Evolutionary conservation across 2,113 vertebrate genomes (phyloP).

Genomic region (Phrynocephalus versicolor): DNA sequence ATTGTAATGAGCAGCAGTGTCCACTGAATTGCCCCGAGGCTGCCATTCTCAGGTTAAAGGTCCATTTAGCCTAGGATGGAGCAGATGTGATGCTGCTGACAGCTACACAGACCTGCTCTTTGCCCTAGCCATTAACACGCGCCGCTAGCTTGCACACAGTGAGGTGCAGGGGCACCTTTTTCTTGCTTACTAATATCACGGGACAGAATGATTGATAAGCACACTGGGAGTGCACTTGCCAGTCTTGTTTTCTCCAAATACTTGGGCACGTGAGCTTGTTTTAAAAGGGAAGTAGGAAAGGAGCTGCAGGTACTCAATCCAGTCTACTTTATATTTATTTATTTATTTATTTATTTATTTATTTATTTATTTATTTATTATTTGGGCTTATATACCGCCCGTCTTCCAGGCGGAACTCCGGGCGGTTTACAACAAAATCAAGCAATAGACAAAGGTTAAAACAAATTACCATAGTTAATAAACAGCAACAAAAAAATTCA

Average conservation of each 20-base stretch:
- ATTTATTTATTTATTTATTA: no score
- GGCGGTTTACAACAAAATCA: no score
- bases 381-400: no score
- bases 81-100: not conserved
- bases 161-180: conserved; percentile 31
- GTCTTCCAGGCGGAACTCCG: no score
- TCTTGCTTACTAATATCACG: conserved; percentile 33
- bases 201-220: conserved; percentile 26
- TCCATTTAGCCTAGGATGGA: conserved; percentile 22
- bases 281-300: not conserved
- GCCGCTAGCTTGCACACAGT: not conserved
- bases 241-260: not conserved
- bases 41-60: conserved; percentile 14
- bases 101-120: conserved; percentile 23
- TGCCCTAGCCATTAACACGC: conserved; percentile 2
- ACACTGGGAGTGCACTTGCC: conserved; percentile 13
- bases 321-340: no score
- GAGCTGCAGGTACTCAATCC: conserved; percentile 23
- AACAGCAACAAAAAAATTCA: no score
- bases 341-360: no score
- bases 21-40: not conserved
- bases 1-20: conserved; percentile 29
- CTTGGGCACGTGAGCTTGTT: not conserved
- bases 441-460: no score
- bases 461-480: no score